Conservation (phyloP, 30 jellyfish, hydroid and myxozoan species). For the Euphysa ruthae region DNA sequence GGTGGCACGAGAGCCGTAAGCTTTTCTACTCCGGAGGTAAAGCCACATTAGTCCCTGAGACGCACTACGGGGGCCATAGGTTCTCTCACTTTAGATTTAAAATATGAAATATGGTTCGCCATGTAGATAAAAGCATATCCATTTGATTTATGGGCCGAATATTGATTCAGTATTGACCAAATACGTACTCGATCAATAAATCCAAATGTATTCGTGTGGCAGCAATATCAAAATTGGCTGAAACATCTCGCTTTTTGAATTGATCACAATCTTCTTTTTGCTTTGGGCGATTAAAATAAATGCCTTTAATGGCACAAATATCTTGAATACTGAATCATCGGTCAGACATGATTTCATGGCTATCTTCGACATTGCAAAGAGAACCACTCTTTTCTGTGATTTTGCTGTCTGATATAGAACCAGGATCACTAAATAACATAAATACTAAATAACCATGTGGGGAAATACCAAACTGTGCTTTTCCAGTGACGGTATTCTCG, state of each 20-base stretch:
- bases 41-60: too few relatives aligned
- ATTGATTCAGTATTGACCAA: constrained; percentile 17
- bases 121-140: too few relatives aligned
- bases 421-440: not conserved
- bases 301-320: constrained; percentile 13
- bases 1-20: too few relatives aligned
- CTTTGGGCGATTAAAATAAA: constrained; percentile 21
- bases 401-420: constrained; percentile 20
- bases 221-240: constrained; percentile 18
- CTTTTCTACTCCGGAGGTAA: too few relatives aligned
- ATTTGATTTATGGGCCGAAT: too few relatives aligned
- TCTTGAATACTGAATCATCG: constrained; percentile 20
- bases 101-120: too few relatives aligned
- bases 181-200: constrained; percentile 22
- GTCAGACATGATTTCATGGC: constrained; percentile 25
- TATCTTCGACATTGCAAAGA: constrained; percentile 16
- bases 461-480: constrained; percentile 22
- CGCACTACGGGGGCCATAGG: too few relatives aligned
- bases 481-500: constrained; percentile 7
- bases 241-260: not conserved
- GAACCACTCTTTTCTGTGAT: constrained; percentile 8
- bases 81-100: too few relatives aligned
- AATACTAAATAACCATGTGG: constrained; percentile 20
- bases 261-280: constrained; percentile 25
- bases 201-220: constrained; percentile 29